Percentiles rank a stretch among this genome's conserved stretches.
phyloP scores from a whole-genome alignment of 2,113 vertebrate genomes.

The Oenanthe oenanthe region DNA sequence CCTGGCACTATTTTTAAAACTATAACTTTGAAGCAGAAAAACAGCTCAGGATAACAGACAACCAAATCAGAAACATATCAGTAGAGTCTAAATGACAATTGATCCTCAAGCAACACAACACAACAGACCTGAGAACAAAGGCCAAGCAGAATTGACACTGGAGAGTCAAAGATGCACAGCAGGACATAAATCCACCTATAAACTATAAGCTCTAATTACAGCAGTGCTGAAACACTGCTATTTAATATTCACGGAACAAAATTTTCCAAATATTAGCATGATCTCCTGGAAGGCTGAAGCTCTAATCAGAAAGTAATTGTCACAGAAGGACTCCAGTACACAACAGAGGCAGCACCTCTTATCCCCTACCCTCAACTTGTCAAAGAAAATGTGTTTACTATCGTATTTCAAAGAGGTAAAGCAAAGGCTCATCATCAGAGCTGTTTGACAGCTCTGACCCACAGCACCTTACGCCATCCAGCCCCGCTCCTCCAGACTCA shows the following conservation, averaged over 20 bases:
- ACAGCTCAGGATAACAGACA: neutral
- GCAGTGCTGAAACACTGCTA: neutral
- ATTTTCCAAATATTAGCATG: neutral
- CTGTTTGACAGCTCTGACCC: neutral
- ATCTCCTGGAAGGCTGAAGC: neutral
- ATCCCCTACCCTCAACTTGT: neutral
- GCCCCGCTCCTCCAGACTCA: neutral
- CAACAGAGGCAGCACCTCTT: neutral
- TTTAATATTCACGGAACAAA: neutral
- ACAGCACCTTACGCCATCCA: neutral
- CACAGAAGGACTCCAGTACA: neutral
- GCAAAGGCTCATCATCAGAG: neutral
- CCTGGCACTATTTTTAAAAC: neutral
- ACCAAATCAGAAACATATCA: neutral
- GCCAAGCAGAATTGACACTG: neutral
- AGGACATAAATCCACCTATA: neutral
- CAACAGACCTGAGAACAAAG: neutral
- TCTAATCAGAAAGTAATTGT: neutral
- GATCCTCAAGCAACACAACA: neutral
- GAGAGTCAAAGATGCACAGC: neutral
- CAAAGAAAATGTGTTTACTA: neutral
- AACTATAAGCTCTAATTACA: neutral
- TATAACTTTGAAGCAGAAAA: neutral
- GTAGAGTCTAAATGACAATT: accelerated
- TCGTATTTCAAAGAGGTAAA: neutral